Evolutionary conservation across 1,140 invertebrate species (phyloP), one percentile per base, ranked within the genome.

Genomic region (Drosophila lini): DNA sequence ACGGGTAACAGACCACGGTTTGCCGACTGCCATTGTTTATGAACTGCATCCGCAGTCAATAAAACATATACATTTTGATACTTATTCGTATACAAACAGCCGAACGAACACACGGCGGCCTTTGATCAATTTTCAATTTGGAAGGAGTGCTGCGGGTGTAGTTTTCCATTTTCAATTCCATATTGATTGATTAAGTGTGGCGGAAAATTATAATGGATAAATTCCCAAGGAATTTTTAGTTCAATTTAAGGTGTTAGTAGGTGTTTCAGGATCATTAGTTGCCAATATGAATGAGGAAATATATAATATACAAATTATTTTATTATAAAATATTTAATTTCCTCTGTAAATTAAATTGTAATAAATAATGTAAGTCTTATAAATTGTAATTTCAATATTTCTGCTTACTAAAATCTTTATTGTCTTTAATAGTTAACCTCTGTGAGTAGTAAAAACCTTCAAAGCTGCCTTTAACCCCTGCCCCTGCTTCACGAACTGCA

Each of bases 31-130:
- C 52, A 88, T 89, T 88, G 83, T 88, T 88, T 88, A 88, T 88
- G 80, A 80, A 88, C 83, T 88, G 83, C 83, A 88, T 88, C 83
- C 83, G 83, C 84, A 88, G 83, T 88, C 83, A 88, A 88, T 88
- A 88, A 88, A 88, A 88, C 76, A 80, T 83, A 89, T 88, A 89
- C 84, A 70, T 88, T 88, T 80, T 83, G 83, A 88, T 88, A 88
- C 83, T 83, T 67, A 77, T 68, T 76, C 61, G 63, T 77, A 77
- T 68, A 77, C 74, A 76, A 76, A 76, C 61, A 68, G 38, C n/a
- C 31, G 34, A 48, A 22, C 11, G 32, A 53, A 53, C 32, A 53
- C 28, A 38, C 45, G 42, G 42, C 15, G 36, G 69, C 61, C 80
- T 83, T 83, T 83, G 80, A 83, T 83, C 80, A 76, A 75, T 82